Conservation (phyloP, 1,140 invertebrate species). For the Drosophila tropicalis region DNA sequence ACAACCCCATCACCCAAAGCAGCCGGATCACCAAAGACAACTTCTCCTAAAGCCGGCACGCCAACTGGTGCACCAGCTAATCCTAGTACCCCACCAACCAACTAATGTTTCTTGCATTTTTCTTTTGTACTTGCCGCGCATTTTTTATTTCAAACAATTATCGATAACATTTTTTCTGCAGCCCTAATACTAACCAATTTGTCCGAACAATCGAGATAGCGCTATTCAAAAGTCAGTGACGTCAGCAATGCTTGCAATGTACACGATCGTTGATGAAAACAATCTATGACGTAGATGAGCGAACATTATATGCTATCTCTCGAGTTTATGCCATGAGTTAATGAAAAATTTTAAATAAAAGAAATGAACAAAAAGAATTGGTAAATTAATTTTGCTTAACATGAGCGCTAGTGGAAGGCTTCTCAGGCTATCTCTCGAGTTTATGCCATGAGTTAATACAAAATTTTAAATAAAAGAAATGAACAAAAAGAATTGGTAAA, state of each 20-base stretch:
- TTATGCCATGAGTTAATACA: conserved; percentile 31
- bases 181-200: conserved; percentile 21
- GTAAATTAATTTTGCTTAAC: no score
- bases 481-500: no score
- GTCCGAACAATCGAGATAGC: conserved; percentile 5
- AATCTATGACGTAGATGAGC: neutral
- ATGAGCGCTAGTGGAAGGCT: no score
- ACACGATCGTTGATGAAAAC: neutral
- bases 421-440: neutral
- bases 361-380: neutral
- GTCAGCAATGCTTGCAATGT: neutral
- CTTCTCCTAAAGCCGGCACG: conserved; percentile 54
- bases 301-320: neutral
- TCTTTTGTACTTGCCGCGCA: conserved; percentile 43
- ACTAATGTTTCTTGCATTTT: conserved; percentile 36
- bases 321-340: conserved; percentile 17
- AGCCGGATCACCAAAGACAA: conserved; percentile 41
- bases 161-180: conserved; percentile 23
- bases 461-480: conserved; percentile 23
- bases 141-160: conserved; percentile 46
- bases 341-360: conserved; percentile 36
- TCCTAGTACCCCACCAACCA: conserved; percentile 27
- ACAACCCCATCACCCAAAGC: conserved; percentile 52
- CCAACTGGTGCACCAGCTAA: conserved; percentile 39
- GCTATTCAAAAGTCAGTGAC: neutral